phyloP scores from a whole-genome alignment of 2,888 invertebrate species.

The Chymomyza procnemis region DNA sequence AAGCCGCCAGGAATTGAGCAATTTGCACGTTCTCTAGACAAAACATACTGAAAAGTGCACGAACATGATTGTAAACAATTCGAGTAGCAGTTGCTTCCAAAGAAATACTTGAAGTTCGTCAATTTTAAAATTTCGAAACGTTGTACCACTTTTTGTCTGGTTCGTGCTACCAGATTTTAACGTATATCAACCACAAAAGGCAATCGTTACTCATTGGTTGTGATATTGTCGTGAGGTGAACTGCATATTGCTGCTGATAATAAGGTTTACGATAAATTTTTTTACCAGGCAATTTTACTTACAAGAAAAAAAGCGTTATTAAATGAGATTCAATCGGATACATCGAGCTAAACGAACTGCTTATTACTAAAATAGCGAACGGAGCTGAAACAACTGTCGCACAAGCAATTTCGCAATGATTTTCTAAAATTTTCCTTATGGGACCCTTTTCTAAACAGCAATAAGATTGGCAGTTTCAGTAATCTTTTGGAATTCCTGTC shows the following conservation, averaged over 20 bases:
- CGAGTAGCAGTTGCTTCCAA: conserved; percentile 49
- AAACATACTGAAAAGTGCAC: conserved; percentile 54
- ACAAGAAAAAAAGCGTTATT: too few species aligned
- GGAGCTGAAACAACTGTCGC: too few species aligned
- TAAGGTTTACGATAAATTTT: not conserved
- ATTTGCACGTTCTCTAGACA: conserved; percentile 64
- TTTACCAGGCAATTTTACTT: not conserved
- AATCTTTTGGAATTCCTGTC: too few species aligned
- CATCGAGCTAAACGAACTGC: too few species aligned
- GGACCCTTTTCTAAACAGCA: too few species aligned
- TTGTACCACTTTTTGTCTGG: not conserved
- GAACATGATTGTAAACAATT: conserved; percentile 46
- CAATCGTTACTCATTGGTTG: not conserved
- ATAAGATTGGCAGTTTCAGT: too few species aligned
- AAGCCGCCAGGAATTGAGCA: conserved; percentile 68
- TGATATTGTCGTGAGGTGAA: not conserved
- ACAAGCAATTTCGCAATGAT: too few species aligned
- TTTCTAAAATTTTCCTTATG: too few species aligned
- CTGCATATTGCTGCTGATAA: not conserved
- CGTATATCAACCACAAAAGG: conserved; percentile 52
- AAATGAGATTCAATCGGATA: too few species aligned
- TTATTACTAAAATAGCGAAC: too few species aligned
- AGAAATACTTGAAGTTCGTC: conserved; percentile 70
- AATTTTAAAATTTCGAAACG: conserved; percentile 64
- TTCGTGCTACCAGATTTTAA: conserved; percentile 38